Evolutionary conservation across 2,888 invertebrate species (phyloP).

Genomic region (Epistrophe eligans): DNA sequence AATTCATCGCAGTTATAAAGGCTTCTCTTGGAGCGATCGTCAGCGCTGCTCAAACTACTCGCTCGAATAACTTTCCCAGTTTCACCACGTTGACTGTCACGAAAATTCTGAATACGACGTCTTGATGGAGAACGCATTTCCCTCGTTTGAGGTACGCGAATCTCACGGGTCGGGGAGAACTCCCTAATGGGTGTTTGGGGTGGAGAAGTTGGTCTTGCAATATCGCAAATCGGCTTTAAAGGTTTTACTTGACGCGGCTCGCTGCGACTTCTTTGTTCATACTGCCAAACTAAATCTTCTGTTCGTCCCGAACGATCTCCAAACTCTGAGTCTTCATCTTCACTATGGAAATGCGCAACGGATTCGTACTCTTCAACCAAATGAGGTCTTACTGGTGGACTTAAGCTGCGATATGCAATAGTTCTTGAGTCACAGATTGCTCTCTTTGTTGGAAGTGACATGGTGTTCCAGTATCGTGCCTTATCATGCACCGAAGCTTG

Average conservation of each 20-base stretch:
- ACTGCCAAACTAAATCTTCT: conserved; percentile 82
- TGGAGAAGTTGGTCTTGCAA: conserved; percentile 78
- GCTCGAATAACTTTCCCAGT: conserved; percentile 85
- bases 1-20: conserved; percentile 81
- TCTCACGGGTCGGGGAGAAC: conserved; percentile 82
- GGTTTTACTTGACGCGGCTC: conserved; percentile 85
- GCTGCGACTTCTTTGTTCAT: conserved; percentile 86
- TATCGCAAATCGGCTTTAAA: conserved; percentile 80
- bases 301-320: conserved; percentile 81
- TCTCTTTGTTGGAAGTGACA: conserved; percentile 85
- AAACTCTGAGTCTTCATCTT: conserved; percentile 80
- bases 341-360: conserved; percentile 53
- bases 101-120: conserved; percentile 86
- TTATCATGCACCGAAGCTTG: conserved; percentile 88
- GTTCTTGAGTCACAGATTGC: conserved; percentile 91
- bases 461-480: conserved; percentile 88
- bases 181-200: conserved; percentile 67
- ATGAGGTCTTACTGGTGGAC: conserved; percentile 76
- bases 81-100: conserved; percentile 78
- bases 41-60: conserved; percentile 88
- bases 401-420: conserved; percentile 84
- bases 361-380: conserved; percentile 56
- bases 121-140: conserved; percentile 87
- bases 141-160: conserved; percentile 84
- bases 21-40: conserved; percentile 81